Percentiles rank a stretch among this genome's conserved stretches.
These are phyloP conservation scores for Hippopotamyrus pictus DNA, from an alignment of 2,797 vertebrate genomes.

Conservation along the genomic window DNA sequence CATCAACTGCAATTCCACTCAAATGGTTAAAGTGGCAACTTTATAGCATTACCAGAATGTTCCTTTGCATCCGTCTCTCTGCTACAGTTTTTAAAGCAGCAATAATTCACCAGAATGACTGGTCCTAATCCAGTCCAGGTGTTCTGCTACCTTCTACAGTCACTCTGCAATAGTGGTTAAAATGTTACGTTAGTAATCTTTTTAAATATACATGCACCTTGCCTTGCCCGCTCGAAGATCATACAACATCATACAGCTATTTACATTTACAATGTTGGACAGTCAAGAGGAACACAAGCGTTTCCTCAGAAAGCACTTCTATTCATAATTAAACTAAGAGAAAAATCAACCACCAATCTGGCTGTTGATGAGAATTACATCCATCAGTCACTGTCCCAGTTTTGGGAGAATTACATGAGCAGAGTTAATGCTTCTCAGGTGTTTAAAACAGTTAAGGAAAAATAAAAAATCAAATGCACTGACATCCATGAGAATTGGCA, in stretches of 20 bases:
- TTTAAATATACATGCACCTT: neutral
- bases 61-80: constrained; percentile 13
- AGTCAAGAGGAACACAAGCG: neutral
- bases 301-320: neutral
- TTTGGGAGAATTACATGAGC: neutral
- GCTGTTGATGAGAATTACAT: neutral
- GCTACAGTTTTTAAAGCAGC: constrained; percentile 10
- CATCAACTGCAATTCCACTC: neutral
- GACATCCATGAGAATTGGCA: neutral
- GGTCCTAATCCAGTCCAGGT: constrained; percentile 15
- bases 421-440: neutral
- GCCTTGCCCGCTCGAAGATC: neutral
- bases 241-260: neutral
- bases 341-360: neutral
- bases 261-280: neutral
- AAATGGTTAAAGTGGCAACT: neutral
- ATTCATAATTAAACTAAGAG: neutral
- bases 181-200: neutral
- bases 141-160: neutral
- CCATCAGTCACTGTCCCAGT: neutral
- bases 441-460: neutral
- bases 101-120: constrained; percentile 8
- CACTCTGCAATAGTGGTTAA: neutral
- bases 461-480: neutral
- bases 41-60: constrained; percentile 4